Evolutionary conservation across 2,113 vertebrate species (phyloP), one percentile per base, ranked within the genome.

Genomic region (Anguilla rostrata): DNA sequence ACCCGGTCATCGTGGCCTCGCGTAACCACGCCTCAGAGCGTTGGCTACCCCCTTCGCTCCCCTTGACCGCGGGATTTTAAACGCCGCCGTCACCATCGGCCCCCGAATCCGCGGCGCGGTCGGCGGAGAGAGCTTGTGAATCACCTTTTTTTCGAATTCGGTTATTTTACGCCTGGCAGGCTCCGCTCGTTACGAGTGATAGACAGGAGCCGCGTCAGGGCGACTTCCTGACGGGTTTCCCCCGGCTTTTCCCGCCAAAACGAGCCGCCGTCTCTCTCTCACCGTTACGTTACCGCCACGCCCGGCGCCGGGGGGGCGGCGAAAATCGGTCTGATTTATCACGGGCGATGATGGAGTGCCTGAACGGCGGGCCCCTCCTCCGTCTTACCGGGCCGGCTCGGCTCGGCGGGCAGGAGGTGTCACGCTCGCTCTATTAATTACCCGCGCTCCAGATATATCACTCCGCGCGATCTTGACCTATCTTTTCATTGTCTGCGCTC

Each of bases 401-500:
- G 7, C 20, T 56, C 43, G 15, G 7, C 20, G 43, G 60, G 8
- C 83, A 56, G 8, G 11, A 6, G 89, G 92, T 94, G 94, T 94
- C 94, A 94, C 89, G 93, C 94, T 92, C 94, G 93, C 90, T 92
- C 92, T 92, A 93, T 95, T 95, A 96, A 95, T 95, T 95, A 94
- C 94, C 91, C 88, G 91, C 92, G 92, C 93, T 94, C 94, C 91
- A 92, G 94, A 95, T 94, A 94, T 95, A 95, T 96, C 95, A 95
- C 90, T 91, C 92, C 92, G 90, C 93, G 93, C 95, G 95, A 96
- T 95, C 95, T 95, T 96, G 95, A 95, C 95, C 94, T 91, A 95
- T 96, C 95, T 96, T 94, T 96, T 94, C 95, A 95, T 95, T 95
- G 94, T 94, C 91, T 91, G 91, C 92, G 93, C 93, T 94, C 96